Conservation (phyloP, 2,113 vertebrate species). For the Tyrannus savana region DNA sequence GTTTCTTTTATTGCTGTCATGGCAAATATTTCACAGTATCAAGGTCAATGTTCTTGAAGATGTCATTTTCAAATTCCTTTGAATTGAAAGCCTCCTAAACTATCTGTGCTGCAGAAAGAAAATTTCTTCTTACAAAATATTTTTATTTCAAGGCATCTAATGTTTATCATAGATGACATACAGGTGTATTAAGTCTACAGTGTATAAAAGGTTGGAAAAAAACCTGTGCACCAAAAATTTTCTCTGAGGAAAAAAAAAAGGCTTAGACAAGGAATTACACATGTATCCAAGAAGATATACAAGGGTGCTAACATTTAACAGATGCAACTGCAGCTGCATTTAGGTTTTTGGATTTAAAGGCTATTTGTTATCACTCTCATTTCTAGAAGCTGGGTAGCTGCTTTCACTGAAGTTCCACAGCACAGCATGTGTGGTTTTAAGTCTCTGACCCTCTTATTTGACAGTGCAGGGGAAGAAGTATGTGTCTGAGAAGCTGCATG, state of each 20-base stretch:
- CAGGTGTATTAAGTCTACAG: not conserved
- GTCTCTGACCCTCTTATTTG: not conserved
- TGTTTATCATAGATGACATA: not conserved
- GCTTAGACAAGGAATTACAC: not conserved
- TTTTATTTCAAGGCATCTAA: not conserved
- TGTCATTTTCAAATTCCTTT: not conserved
- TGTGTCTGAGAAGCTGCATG: not conserved
- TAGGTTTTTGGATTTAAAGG: not conserved
- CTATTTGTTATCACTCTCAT: not conserved
- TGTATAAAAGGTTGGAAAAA: not conserved
- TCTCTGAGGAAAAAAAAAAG: not conserved
- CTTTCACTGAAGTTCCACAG: not conserved
- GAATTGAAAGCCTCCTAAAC: not conserved
- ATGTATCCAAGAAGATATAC: not conserved
- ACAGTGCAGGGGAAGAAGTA: not conserved
- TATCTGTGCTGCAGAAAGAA: not conserved
- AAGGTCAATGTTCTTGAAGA: not conserved
- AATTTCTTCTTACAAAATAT: not conserved
- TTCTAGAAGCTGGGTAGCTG: not conserved
- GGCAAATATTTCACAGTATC: not conserved
- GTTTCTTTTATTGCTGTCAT: not conserved
- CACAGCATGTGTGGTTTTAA: fast-evolving
- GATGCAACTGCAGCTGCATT: not conserved
- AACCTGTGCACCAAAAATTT: not conserved
- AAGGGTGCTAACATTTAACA: not conserved